phyloP scores from a whole-genome alignment of 2,797 vertebrate genomes.

The Halcyon smyrnensis region DNA sequence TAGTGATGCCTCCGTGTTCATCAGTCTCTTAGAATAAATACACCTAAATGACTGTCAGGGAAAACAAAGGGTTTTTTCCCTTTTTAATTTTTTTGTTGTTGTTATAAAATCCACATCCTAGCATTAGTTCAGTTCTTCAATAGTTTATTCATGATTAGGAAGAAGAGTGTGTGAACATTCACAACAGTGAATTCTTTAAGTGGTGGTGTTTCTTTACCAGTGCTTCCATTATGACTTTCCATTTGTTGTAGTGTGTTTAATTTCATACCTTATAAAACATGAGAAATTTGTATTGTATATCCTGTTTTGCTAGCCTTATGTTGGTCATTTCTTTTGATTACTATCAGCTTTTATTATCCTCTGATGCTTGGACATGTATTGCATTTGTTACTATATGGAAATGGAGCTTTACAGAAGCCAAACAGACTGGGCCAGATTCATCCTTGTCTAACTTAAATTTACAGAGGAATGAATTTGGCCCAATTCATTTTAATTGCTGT shows the following conservation, averaged over 20 bases:
- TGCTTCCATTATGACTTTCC: conserved; percentile 61
- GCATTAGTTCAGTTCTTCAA: neutral
- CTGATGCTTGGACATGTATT: conserved; percentile 59
- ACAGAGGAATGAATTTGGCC: neutral
- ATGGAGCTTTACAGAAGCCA: conserved; percentile 78
- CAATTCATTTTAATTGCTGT: conserved; percentile 18
- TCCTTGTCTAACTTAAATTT: conserved; percentile 24
- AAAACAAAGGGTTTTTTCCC: neutral
- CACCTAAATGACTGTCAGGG: neutral
- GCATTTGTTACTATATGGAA: conserved; percentile 75
- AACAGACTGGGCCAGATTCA: conserved; percentile 17
- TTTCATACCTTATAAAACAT: conserved; percentile 80
- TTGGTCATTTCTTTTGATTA: conserved; percentile 73
- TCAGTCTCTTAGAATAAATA: neutral
- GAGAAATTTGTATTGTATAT: conserved; percentile 71
- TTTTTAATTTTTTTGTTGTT: neutral
- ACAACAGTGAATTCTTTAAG: conserved; percentile 30
- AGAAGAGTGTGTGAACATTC: neutral
- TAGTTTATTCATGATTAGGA: neutral
- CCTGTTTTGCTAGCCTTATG: conserved; percentile 64
- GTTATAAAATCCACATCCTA: neutral
- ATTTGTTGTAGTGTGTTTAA: conserved; percentile 71
- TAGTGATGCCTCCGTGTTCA: neutral
- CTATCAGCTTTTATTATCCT: conserved; percentile 65
- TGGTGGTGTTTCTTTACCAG: conserved; percentile 47